Percentiles rank a stretch among this genome's conserved stretches.
These are phyloP conservation scores for Corythaeola cristata DNA, from an alignment of 2,113 vertebrate species.

Conservation along the genomic window DNA sequence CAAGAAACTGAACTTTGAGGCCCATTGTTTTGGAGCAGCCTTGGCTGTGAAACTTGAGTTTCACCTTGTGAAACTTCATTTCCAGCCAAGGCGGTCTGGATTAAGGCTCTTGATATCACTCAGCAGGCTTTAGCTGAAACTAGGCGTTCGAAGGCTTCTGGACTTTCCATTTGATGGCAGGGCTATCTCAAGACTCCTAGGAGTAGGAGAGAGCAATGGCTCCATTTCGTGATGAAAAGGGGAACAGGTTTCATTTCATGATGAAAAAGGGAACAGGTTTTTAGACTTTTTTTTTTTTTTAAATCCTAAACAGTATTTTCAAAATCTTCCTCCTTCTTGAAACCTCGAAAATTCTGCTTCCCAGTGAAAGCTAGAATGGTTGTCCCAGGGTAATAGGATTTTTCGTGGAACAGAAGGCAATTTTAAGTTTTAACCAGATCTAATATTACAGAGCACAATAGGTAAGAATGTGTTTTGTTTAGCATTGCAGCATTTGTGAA, in stretches of 20 bases:
- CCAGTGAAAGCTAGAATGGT: neutral
- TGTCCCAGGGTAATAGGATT: neutral
- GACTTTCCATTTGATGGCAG: neutral
- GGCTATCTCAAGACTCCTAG: neutral
- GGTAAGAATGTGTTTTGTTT: neutral
- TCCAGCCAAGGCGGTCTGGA: neutral
- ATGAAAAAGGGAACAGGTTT: neutral
- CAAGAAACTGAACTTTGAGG: neutral
- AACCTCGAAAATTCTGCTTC: neutral
- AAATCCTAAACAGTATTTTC: neutral
- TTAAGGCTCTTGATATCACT: neutral
- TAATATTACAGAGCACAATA: neutral
- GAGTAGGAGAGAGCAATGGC: neutral
- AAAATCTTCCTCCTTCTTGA: neutral
- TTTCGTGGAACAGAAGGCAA: neutral
- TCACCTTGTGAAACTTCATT: neutral
- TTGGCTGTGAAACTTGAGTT: slow-evolving; percentile 17
- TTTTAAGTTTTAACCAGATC: neutral
- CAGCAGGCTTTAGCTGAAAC: neutral
- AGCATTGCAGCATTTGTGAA: neutral
- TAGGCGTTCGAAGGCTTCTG: neutral
- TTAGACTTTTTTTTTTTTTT: neutral
- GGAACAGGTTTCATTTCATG: neutral
- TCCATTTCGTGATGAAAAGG: neutral
- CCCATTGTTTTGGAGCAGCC: neutral